phyloP scores from a whole-genome alignment of 35 echinoderm and acorn worm species.

The Amphiura filiformis region DNA sequence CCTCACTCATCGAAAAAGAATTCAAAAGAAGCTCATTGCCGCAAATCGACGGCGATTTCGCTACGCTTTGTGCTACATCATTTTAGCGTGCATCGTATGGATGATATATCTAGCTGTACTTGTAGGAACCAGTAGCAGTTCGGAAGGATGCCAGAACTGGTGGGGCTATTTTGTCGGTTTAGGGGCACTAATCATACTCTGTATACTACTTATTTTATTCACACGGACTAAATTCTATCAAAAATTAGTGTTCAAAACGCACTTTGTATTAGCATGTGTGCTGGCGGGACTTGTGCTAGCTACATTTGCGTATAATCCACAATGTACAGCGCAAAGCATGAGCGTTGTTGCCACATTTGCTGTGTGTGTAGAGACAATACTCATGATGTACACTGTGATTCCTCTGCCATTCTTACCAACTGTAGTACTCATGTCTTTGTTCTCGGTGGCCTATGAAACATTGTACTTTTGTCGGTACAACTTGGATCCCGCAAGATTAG shows the following conservation, averaged over 20 bases:
- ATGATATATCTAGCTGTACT: slow-evolving; percentile 75
- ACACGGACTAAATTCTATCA: slow-evolving; percentile 69
- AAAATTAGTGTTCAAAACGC: slow-evolving; percentile 39
- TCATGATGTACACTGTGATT: slow-evolving; percentile 95
- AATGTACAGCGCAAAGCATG: slow-evolving; percentile 19
- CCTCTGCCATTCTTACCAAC: slow-evolving; percentile 80
- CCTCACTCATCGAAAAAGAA: slow-evolving; percentile 77
- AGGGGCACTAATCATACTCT: slow-evolving; percentile 58
- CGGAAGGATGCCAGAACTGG: not conserved
- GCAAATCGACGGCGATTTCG: slow-evolving; percentile 79
- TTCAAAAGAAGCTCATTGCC: slow-evolving; percentile 71
- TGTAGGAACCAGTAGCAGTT: not conserved
- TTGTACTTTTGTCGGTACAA: slow-evolving; percentile 59
- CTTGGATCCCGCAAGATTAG: not conserved
- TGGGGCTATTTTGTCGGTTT: slow-evolving; percentile 58
- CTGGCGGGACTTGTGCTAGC: slow-evolving; percentile 62
- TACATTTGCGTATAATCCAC: slow-evolving; percentile 62
- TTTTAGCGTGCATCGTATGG: slow-evolving; percentile 74
- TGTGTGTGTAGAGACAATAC: slow-evolving; percentile 84
- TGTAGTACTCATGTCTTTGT: slow-evolving; percentile 51
- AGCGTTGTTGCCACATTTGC: slow-evolving; percentile 89
- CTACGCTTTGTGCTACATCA: slow-evolving; percentile 70
- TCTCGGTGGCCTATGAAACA: slow-evolving; percentile 84
- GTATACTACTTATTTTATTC: slow-evolving; percentile 59
- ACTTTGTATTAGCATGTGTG: slow-evolving; percentile 56